A percentile compares a stretch with the other conserved stretches of the same genome.
phyloP scores from a whole-genome alignment of 2,797 vertebrate genomes.

The Acomys russatus region DNA sequence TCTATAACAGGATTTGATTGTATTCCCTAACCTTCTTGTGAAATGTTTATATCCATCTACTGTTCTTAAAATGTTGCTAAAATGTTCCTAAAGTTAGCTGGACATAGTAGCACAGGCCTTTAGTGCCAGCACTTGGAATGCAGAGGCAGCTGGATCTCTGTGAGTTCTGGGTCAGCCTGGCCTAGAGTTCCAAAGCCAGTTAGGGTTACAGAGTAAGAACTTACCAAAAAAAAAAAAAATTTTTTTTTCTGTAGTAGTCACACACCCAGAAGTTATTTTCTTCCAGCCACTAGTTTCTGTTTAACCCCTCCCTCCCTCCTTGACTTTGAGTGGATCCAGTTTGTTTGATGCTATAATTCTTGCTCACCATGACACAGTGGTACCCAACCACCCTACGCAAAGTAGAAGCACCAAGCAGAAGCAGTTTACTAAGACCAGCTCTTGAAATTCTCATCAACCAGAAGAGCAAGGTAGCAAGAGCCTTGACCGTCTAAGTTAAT shows the following conservation, averaged over 20 bases:
- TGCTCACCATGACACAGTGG: background rate
- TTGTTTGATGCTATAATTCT: background rate
- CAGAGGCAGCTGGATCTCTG: background rate
- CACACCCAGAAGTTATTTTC: background rate
- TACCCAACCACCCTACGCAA: background rate
- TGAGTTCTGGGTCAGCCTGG: background rate
- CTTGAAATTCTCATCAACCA: background rate
- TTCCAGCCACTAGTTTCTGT: background rate
- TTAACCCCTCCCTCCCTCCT: background rate
- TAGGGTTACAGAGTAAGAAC: background rate
- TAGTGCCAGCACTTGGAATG: background rate
- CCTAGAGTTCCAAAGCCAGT: background rate
- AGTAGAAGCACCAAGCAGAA: background rate
- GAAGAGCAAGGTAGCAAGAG: background rate
- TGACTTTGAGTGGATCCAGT: no score
- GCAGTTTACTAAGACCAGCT: background rate
- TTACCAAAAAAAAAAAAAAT: background rate
- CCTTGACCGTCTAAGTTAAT: background rate
- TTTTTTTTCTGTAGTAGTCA: background rate
- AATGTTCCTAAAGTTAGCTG: background rate
- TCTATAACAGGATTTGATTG: background rate
- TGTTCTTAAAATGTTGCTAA: slow-evolving; percentile 32
- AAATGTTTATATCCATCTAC: background rate
- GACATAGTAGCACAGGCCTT: background rate
- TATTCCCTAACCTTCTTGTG: background rate